Conservation (phyloP, 1,140 invertebrate species). For the Solenopsis invicta region DNA sequence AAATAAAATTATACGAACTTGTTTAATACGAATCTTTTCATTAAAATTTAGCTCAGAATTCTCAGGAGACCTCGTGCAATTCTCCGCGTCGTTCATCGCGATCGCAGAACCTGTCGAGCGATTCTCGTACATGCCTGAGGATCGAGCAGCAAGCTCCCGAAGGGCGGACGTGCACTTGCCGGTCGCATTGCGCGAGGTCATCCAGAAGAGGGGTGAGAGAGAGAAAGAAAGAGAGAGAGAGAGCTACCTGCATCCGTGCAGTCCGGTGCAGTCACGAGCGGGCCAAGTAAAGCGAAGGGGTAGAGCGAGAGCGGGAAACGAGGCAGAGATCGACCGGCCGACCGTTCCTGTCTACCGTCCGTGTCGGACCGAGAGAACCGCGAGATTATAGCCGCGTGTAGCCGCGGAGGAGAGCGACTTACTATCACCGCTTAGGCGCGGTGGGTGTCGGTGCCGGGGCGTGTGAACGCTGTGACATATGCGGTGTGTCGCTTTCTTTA, state of each 20-base stretch:
- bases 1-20: not conserved
- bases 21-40: not conserved
- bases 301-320: conserved; percentile 55
- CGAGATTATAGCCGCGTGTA: conserved; percentile 53
- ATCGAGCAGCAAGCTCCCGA: conserved; percentile 48
- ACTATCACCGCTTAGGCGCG: conserved; percentile 79
- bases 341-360: conserved; percentile 48
- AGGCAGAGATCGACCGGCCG: conserved; percentile 62
- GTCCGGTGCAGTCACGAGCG: conserved; percentile 70
- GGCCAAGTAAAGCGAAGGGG: conserved; percentile 20
- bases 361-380: conserved; percentile 39
- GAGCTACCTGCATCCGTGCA: conserved; percentile 71
- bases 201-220: conserved; percentile 39
- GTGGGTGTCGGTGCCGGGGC: conserved; percentile 83
- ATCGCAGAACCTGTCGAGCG: conserved; percentile 28
- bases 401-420: conserved; percentile 56
- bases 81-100: conserved; percentile 8
- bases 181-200: conserved; percentile 70
- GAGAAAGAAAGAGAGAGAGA: conserved; percentile 58
- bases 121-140: conserved; percentile 42
- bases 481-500: conserved; percentile 86
- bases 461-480: conserved; percentile 87
- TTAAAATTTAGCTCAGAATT: conserved; percentile 7
- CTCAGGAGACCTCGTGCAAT: not conserved
- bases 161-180: conserved; percentile 69